These are phyloP conservation scores for Dromaius novaehollandiae DNA, from an alignment of 2,113 vertebrate genomes.

Conservation along the genomic window DNA sequence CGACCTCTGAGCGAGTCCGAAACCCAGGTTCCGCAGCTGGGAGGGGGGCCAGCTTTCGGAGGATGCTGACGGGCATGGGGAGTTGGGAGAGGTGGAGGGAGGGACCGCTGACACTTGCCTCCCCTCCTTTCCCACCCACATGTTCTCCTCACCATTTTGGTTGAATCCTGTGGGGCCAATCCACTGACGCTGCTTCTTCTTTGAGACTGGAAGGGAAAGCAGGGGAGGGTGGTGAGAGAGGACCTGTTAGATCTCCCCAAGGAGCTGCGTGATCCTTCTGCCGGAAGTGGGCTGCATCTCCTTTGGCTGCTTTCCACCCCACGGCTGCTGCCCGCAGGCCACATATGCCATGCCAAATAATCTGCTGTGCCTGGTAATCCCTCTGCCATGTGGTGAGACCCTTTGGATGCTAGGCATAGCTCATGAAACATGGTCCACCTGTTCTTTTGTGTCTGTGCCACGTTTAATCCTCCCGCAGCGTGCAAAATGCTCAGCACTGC, in stretches of 20 bases:
- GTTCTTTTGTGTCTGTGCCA: background rate
- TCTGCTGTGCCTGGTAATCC: background rate
- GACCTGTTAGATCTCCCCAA: too few species aligned
- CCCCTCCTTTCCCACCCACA: too few species aligned
- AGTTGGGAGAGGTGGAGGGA: background rate
- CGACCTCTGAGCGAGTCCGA: background rate
- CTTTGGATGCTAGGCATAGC: background rate
- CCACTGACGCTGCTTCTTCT: constrained; percentile 78
- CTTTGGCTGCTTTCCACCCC: background rate
- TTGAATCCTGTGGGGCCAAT: constrained; percentile 75
- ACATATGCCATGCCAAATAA: background rate
- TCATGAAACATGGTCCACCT: background rate
- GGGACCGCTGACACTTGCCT: too few species aligned
- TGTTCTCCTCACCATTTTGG: constrained; percentile 67
- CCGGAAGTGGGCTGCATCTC: background rate
- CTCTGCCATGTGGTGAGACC: background rate
- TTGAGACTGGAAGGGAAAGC: constrained; percentile 43
- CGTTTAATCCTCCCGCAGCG: background rate
- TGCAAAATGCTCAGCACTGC: background rate
- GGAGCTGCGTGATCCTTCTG: background rate
- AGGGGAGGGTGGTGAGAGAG: background rate
- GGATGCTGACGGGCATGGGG: too few species aligned
- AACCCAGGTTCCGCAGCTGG: background rate
- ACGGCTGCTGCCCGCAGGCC: rapidly evolving
- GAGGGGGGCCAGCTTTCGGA: background rate